Conservation (phyloP, 2,888 invertebrate species). For the Eupithecia exiguata region DNA sequence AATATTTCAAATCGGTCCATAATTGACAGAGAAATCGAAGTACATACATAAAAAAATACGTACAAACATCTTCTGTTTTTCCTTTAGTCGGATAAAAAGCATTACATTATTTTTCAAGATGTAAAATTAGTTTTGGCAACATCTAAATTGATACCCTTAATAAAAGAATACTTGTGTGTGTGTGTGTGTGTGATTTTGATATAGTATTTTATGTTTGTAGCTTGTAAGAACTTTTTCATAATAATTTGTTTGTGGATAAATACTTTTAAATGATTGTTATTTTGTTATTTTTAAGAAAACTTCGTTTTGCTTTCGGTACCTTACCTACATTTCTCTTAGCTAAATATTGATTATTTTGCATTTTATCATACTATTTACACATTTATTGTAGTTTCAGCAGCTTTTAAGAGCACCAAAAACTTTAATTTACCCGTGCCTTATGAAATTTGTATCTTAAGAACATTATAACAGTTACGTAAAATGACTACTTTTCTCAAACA, state of each 20-base stretch:
- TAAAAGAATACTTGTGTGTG: not conserved
- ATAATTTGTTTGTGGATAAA: conserved; percentile 11
- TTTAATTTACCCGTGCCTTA: conserved; percentile 17
- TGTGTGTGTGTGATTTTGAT: conserved; percentile 10
- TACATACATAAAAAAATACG: no score
- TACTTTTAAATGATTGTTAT: not conserved
- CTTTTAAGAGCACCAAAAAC: conserved; percentile 2
- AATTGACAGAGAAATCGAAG: no score
- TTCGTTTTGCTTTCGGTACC: not conserved
- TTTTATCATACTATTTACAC: not conserved
- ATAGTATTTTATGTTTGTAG: not conserved
- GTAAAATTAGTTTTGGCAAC: not conserved
- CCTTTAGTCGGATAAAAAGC: not conserved
- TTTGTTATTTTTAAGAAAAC: not conserved
- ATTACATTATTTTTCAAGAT: not conserved
- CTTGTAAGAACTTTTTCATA: conserved; percentile 8
- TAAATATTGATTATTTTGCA: not conserved
- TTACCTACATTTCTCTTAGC: not conserved
- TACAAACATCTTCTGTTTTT: no score
- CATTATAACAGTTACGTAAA: not conserved
- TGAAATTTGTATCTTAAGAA: not conserved
- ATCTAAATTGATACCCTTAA: not conserved
- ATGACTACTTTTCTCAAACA: not conserved
- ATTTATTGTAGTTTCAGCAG: not conserved
- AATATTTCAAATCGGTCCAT: no score